Percentiles rank a stretch among this genome's conserved stretches.
These are phyloP conservation scores for Oreohelix idahoensis DNA, from an alignment of 1,140 invertebrate genomes.

Conservation along the genomic window DNA sequence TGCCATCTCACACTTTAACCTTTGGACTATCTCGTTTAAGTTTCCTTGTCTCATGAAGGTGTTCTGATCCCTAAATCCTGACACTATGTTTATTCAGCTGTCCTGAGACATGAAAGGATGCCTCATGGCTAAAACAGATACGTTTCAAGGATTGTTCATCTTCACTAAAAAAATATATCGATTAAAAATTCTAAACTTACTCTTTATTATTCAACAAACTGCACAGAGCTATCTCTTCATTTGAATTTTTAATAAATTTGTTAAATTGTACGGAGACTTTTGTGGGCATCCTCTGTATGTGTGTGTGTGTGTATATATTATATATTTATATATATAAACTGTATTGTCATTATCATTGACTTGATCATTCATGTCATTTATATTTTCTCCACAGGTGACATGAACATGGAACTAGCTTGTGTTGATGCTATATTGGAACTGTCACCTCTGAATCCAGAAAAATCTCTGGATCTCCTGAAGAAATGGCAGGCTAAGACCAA, in stretches of 20 bases:
- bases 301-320: no score
- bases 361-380: no score
- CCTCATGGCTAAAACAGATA: neutral
- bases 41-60: no score
- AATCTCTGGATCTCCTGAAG: constrained; percentile 3
- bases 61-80: no score
- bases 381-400: neutral
- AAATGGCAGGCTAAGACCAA: constrained; percentile 4
- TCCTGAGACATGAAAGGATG: no score
- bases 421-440: constrained; percentile 3
- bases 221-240: no score
- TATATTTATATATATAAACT: neutral
- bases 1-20: no score
- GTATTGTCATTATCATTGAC: no score
- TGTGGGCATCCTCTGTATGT: neutral
- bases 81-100: no score
- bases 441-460: neutral
- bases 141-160: neutral
- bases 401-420: neutral
- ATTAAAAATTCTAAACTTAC: neutral
- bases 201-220: no score
- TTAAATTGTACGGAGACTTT: no score
- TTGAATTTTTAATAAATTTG: neutral
- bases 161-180: neutral
- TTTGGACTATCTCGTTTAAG: no score